Conservation (phyloP, 2,797 vertebrate genomes). For the Hemitrygon akajei region DNA sequence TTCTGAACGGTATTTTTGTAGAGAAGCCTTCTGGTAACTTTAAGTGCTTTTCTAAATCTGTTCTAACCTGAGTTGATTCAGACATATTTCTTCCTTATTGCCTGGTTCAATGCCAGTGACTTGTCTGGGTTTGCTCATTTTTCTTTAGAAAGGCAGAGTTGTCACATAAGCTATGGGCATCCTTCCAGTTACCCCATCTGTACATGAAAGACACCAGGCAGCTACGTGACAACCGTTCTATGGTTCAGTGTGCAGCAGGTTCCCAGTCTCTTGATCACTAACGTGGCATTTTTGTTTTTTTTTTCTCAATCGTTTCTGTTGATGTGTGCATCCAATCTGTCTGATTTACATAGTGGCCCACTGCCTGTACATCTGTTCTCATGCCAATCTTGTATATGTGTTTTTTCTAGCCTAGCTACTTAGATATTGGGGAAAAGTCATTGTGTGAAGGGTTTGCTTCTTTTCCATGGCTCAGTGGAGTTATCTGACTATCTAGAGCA, state of each 20-base stretch:
- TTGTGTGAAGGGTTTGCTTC: not conserved
- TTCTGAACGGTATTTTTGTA: not conserved
- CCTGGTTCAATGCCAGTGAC: not conserved
- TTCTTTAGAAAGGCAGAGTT: not conserved
- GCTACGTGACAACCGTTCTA: not conserved
- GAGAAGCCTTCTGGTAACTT: too few relatives aligned
- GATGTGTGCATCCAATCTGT: conserved; percentile 35
- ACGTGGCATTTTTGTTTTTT: not conserved
- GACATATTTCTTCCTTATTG: not conserved
- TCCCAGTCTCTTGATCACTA: not conserved
- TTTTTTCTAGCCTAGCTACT: not conserved
- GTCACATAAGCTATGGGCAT: not conserved
- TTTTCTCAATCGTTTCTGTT: not conserved
- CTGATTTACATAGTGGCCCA: conserved; percentile 8
- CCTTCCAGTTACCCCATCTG: conserved; percentile 24
- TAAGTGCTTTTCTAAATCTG: not conserved
- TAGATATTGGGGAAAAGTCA: not conserved
- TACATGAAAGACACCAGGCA: not conserved
- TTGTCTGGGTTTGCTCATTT: not conserved
- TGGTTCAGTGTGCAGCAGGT: too few relatives aligned
- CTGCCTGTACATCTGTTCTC: conserved; percentile 29
- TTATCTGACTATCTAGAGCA: not conserved
- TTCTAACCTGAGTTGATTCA: not conserved
- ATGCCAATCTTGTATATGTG: not conserved
- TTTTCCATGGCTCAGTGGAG: not conserved